Evolutionary conservation across 2,888 invertebrate genomes (phyloP).

Genomic region (Sycophila texana): DNA sequence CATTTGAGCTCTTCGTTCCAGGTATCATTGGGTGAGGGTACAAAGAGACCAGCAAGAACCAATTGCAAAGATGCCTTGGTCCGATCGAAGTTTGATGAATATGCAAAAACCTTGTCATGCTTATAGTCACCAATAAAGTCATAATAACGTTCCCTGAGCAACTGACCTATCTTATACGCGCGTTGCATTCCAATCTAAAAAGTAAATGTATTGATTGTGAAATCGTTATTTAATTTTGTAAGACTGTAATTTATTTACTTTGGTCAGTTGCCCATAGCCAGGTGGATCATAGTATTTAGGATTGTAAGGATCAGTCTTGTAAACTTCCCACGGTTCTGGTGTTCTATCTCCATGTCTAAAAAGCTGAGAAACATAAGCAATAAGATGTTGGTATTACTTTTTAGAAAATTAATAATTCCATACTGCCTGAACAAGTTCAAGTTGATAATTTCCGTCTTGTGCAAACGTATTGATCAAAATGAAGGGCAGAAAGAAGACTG

Average conservation of each 20-base stretch:
- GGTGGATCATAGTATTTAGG: slow-evolving; percentile 76
- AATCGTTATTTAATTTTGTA: neutral
- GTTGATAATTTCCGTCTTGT: too few species aligned
- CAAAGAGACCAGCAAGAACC: slow-evolving; percentile 62
- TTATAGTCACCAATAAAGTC: slow-evolving; percentile 59
- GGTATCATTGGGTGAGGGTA: slow-evolving; percentile 35
- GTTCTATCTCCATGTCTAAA: slow-evolving; percentile 68
- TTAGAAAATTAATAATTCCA: too few species aligned
- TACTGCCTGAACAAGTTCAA: too few species aligned
- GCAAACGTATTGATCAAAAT: too few species aligned
- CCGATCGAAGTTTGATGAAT: slow-evolving; percentile 59
- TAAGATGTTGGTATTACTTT: too few species aligned
- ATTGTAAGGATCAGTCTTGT: slow-evolving; percentile 77
- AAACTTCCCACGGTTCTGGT: slow-evolving; percentile 66
- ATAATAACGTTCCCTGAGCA: slow-evolving; percentile 59
- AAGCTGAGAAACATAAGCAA: slow-evolving; percentile 10
- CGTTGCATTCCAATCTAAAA: slow-evolving; percentile 57
- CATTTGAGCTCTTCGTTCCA: slow-evolving; percentile 60
- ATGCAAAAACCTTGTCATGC: slow-evolving; percentile 57
- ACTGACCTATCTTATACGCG: slow-evolving; percentile 59
- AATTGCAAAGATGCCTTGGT: slow-evolving; percentile 64
- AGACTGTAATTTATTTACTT: slow-evolving; percentile 68
- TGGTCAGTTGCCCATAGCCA: slow-evolving; percentile 78
- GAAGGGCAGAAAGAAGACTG: too few species aligned
- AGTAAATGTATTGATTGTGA: neutral